Base-by-base conservation (phyloP, 2,888 invertebrate species). In the Ophonus ardosiacus region DNA sequence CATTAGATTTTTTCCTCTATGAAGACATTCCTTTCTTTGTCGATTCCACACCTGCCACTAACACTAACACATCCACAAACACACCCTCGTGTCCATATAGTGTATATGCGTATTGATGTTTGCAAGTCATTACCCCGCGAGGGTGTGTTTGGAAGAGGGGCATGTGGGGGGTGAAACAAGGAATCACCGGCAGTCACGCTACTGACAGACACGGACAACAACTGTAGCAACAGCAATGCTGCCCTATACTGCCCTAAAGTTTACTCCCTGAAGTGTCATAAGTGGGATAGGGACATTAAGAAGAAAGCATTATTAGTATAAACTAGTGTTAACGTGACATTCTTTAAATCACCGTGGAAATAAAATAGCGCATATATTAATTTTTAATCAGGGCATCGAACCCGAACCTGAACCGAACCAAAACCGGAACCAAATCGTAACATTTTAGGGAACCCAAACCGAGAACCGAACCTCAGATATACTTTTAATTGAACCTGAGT, bases 171-270 rank as follows among this genome's bases (percentile, higher is more conserved):
- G 24, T 31, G 18, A 13, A 18, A 7, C 15, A 13, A 51, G 24
- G 13, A 51, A 65, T 43, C 63, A 65, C 51, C 63, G 8, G 21
- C 13, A 65, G 81, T 81, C 81, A 81, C 81, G 81, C 81, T 38
- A 81, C 51, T 81, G 57, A n/a, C 76, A 56, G n/a, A 24, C 13
- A n/a, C 31, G 38, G 18, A 6, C 43, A 51, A 51, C 43, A 51
- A 31, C 2, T 31, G 5, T 6, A 24, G 24, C 31, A 31, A 31
- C 31, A 31, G 31, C 31, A 31, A 31, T 31, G 31, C 6, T 31
- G 31, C 31, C 31, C 31, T 31, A 31, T 31, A 31, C 31, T 31
- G 31, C 31, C 31, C 31, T 31, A 31, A 31, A 31, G 5, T 31
- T 6, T 31, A 51, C 43, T 51, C 43, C 13, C 43, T 51, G 43